Evolutionary conservation across 2,113 vertebrate genomes (phyloP), one percentile per base, ranked within the genome.

Genomic region (Austrofundulus limnaeus): DNA sequence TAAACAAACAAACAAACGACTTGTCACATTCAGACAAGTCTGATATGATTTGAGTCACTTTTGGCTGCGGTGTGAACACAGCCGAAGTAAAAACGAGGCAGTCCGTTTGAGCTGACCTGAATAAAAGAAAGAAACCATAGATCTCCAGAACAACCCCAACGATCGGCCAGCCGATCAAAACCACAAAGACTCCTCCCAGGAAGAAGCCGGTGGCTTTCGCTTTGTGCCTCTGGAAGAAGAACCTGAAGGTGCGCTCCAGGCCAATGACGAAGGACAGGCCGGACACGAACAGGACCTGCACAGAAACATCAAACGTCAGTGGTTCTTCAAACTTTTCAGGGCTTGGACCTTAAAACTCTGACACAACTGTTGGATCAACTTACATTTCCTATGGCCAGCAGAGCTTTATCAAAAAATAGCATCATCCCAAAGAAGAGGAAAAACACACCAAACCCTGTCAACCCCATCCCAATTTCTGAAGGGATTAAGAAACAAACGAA

Each of bases 341-440:
- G 13, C 2, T n/a, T 3, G 0, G 25, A 17, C 5, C 6, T 45
- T 34, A 9, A 10, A n/a, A 13, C 0, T 49, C 41, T 62, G 28
- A 54, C 41, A 15, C 16, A 34, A 25, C 16, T 19, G 23, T 1
- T n/a, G 5, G 15, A 1, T 38, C 17, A 16, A 87, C 97, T 97
- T 87, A 99, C 97, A 69, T 99, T 99, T 92, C 96, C 97, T 81
- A 99, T 98, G 75, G 97, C 97, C 77, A 99, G 89, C 56, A 99
- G 95, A 65, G 96, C 97, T 93, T 98, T 99, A 85, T 99, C 97
- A 82, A 99, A 99, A 90, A 99, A 99, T 58, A 99, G 95, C 82
- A 98, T 94, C 96, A 99, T 99, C 71, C 97, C 97, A 84, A 99
- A 99, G 86, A 99, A 95, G 60, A 99, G 95, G 86, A 99, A 99